Percentiles rank a stretch among this genome's conserved stretches.
Evolutionary conservation across 2,888 invertebrate genomes (phyloP).

Genomic region (Xanthostigma xanthostigma): DNA sequence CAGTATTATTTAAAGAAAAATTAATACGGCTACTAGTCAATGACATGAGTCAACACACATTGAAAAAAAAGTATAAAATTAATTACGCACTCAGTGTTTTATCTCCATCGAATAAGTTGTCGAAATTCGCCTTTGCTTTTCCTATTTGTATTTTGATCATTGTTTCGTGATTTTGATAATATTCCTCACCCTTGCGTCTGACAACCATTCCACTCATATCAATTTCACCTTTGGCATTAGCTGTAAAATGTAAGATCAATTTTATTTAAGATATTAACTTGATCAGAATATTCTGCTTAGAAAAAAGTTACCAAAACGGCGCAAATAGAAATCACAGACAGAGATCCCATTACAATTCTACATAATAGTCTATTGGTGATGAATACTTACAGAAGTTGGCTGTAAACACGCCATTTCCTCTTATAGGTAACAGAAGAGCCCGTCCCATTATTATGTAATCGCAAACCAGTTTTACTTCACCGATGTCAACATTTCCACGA

Average conservation of each 20-base stretch:
- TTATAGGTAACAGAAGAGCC: slow-evolving; percentile 39
- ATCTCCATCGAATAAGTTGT: slow-evolving; percentile 44
- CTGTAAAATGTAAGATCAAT: neutral
- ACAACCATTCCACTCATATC: neutral
- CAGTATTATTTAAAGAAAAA: too few relatives aligned
- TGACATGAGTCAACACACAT: too few relatives aligned
- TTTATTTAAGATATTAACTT: slow-evolving; percentile 25
- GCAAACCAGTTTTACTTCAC: slow-evolving; percentile 28
- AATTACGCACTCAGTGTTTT: slow-evolving; percentile 34
- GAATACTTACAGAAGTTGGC: slow-evolving; percentile 41
- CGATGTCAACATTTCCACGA: slow-evolving; percentile 18
- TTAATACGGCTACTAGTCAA: too few relatives aligned
- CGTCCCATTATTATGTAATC: slow-evolving; percentile 35
- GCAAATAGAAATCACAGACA: too few relatives aligned
- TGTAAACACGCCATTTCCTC: slow-evolving; percentile 38
- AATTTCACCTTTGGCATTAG: slow-evolving; percentile 1
- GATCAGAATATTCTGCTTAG: neutral
- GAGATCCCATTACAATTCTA: too few relatives aligned
- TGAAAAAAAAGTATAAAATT: too few relatives aligned
- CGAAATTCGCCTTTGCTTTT: slow-evolving; percentile 33
- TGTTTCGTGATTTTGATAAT: slow-evolving; percentile 17
- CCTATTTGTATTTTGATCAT: slow-evolving; percentile 37
- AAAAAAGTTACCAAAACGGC: too few relatives aligned
- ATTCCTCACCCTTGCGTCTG: slow-evolving; percentile 8
- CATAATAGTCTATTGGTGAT: neutral